phyloP scores from a whole-genome alignment of 92 coral and sea anemone species.

The Nematostella vectensis region DNA sequence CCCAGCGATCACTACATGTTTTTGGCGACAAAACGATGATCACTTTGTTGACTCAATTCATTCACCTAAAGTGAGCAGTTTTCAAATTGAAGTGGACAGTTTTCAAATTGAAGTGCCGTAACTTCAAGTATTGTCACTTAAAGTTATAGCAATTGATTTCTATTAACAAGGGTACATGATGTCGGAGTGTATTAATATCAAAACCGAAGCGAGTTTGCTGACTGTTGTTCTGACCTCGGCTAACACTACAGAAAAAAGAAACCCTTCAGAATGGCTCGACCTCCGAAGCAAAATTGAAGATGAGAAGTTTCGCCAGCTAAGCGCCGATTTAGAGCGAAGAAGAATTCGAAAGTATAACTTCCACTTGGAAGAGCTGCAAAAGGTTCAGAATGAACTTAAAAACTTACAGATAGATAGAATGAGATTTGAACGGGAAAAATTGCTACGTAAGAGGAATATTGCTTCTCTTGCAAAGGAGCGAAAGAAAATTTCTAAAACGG shows the following conservation, averaged over 20 bases:
- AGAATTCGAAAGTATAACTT: conserved; percentile 34
- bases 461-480: conserved; percentile 20
- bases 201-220: conserved; percentile 25
- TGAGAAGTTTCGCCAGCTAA: conserved; percentile 43
- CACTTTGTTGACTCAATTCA: too few relatives aligned
- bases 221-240: conserved; percentile 23
- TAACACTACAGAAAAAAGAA: conserved; percentile 23
- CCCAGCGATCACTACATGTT: too few relatives aligned
- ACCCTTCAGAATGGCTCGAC: conserved; percentile 45
- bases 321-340: conserved; percentile 65
- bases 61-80: too few relatives aligned
- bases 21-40: too few relatives aligned
- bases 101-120: too few relatives aligned
- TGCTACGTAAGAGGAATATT: conserved; percentile 49
- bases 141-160: too few relatives aligned
- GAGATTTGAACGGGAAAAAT: conserved; percentile 68
- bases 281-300: conserved; percentile 45
- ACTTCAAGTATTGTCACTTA: too few relatives aligned
- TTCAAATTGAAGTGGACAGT: too few relatives aligned
- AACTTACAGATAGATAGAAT: conserved; percentile 50
- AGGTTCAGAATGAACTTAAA: conserved; percentile 38
- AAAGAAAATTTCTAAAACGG: conserved; percentile 6
- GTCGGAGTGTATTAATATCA: too few relatives aligned
- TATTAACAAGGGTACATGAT: too few relatives aligned
- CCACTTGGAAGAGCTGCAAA: conserved; percentile 42